phyloP scores from a whole-genome alignment of 2,888 invertebrate species.

The Tenthredo mesomela region DNA sequence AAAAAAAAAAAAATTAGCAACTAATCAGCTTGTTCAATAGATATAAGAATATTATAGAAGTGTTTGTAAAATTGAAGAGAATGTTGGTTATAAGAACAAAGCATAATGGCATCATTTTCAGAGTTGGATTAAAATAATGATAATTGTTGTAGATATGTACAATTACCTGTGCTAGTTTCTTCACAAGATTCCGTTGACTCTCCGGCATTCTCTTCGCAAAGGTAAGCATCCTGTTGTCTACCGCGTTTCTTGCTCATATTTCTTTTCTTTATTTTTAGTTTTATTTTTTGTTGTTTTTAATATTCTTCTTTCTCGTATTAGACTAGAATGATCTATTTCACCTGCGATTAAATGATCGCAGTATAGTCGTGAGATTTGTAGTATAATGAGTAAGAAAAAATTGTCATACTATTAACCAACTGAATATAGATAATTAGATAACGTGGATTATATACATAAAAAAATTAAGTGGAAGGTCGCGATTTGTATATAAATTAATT shows the following conservation, averaged over 20 bases:
- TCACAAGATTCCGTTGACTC: slow-evolving; percentile 87
- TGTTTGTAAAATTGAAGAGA: neutral
- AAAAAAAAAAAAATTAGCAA: neutral
- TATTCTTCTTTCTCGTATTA: too few relatives aligned
- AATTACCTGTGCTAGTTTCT: slow-evolving; percentile 77
- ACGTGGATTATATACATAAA: neutral
- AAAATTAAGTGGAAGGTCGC: neutral
- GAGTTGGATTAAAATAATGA: neutral
- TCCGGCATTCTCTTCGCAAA: slow-evolving; percentile 82
- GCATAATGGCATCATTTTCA: slow-evolving; percentile 21
- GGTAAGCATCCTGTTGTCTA: slow-evolving; percentile 85
- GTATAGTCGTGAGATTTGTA: neutral
- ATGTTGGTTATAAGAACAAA: neutral
- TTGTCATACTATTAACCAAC: neutral
- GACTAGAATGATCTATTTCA: neutral
- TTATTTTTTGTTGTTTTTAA: neutral
- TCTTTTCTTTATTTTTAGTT: too few relatives aligned
- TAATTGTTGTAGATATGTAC: slow-evolving; percentile 50
- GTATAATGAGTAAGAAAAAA: neutral
- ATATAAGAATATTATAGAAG: neutral
- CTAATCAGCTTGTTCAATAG: neutral
- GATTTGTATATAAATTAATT: neutral
- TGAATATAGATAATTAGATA: neutral
- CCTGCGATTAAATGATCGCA: neutral
- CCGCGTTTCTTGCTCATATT: slow-evolving; percentile 87